Conservation (phyloP, 2,113 vertebrate genomes). For the Mandrillus leucophaeus region DNA sequence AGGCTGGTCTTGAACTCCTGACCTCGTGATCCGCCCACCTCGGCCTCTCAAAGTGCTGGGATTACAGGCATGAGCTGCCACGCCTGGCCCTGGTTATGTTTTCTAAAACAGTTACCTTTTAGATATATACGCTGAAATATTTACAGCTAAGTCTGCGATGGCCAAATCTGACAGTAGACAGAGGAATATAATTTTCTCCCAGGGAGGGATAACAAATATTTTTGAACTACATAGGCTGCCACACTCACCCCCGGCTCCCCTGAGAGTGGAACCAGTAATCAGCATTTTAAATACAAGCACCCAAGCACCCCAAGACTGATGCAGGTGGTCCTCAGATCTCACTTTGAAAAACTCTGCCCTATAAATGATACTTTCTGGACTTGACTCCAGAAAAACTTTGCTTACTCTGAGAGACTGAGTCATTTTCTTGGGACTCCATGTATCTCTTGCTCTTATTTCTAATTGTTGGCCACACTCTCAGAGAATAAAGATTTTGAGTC, state of each 20-base stretch:
- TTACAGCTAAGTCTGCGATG: background rate
- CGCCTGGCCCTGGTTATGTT: background rate
- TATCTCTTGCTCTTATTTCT: conserved; percentile 12
- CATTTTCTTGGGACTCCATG: background rate
- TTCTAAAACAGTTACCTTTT: background rate
- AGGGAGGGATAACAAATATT: background rate
- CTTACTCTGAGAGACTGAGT: background rate
- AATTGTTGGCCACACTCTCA: background rate
- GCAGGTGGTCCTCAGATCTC: background rate
- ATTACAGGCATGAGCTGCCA: too few species aligned
- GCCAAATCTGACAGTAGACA: background rate
- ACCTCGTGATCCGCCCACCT: too few species aligned
- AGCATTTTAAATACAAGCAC: background rate
- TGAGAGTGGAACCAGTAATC: background rate
- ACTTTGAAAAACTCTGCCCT: background rate
- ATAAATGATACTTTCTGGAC: background rate
- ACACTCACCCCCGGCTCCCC: background rate
- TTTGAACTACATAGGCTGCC: background rate
- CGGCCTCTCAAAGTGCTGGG: too few species aligned
- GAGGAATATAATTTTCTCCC: background rate
- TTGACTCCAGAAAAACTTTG: background rate
- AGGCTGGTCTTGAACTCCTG: too few species aligned
- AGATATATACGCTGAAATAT: background rate
- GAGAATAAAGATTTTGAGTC: background rate
- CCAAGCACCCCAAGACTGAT: background rate